Evolutionary conservation across 2,113 vertebrate genomes (phyloP), one percentile per base, ranked within the genome.

Genomic region (Lates calcarifer): DNA sequence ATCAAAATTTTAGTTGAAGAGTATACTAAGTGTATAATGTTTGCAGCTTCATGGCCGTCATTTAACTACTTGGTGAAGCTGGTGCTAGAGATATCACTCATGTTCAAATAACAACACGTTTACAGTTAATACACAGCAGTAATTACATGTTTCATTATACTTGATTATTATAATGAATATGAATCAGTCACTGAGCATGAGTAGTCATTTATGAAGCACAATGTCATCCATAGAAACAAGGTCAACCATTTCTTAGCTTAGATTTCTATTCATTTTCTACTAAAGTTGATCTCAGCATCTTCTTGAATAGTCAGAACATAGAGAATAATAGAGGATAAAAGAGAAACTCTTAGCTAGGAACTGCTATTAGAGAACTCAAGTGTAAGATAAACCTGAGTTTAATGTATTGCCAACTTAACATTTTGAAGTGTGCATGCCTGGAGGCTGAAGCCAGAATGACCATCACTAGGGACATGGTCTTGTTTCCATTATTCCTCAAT

Each of bases 231-330:
- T 22, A 28, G 73, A 61, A 60, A 63, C 57, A 75, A 79, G 70
- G 85, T 85, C 77, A 81, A 49, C 60, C 3, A 3, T 77, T 63
- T 69, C 56, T 76, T 45, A 72, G 67, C 74, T 33, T 13, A n/a
- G 41, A n/a, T 18, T 35, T 53, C n/a, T 11, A 1, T 77, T 70
- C 53, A n/a, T 29, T 69, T 45, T 4, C 10, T 15, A 28, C 26
- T 74, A 70, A 77, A 58, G 62, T 79, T 69, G 83, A 83, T 76
- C 75, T 88, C 57, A 79, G 73, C 85, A 82, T 53, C 76, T 72
- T 79, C 15, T 57, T 65, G 37, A 81, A 79, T 88, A 73, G 82
- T 85, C 81, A 79, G n/a, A 74, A 79, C 56, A 67, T 76, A 31
- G 74, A 84, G 63, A 68, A 66, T 84, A 79, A 83, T 47, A 20